These are phyloP conservation scores for Rhodeus uyekii DNA, from an alignment of 2,797 vertebrate genomes.

Conservation along the genomic window DNA sequence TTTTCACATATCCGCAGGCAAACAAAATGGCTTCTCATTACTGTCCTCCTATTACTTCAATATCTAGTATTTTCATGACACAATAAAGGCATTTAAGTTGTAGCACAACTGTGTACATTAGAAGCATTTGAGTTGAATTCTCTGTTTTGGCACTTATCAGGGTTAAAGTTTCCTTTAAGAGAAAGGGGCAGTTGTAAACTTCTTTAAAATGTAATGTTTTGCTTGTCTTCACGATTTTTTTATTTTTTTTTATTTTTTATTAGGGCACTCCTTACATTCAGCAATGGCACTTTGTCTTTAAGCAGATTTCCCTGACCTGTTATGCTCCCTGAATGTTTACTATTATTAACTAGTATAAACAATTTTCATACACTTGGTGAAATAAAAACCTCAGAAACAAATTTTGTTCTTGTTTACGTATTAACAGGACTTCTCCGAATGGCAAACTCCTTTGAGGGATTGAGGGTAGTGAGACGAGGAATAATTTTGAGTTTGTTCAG, in stretches of 20 bases:
- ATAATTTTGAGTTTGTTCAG: conserved; percentile 52
- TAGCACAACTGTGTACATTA: conserved; percentile 22
- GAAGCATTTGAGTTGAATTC: conserved; percentile 10
- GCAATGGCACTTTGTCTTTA: conserved; percentile 67
- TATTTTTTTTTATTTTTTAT: neutral
- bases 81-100: conserved; percentile 52
- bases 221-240: conserved; percentile 17
- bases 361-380: conserved; percentile 36
- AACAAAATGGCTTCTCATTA: conserved; percentile 49
- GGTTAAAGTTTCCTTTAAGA: conserved; percentile 52
- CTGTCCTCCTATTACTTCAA: conserved; percentile 17
- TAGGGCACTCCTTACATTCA: conserved; percentile 64
- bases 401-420: conserved; percentile 41
- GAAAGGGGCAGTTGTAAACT: conserved; percentile 61
- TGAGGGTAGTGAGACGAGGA: conserved; percentile 53
- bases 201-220: conserved; percentile 65
- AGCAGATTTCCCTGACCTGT: conserved; percentile 56
- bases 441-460: conserved; percentile 48
- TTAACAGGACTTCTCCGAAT: conserved; percentile 47
- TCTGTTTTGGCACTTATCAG: conserved; percentile 57
- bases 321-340: conserved; percentile 57
- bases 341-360: conserved; percentile 32
- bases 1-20: neutral
- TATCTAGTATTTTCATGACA: conserved; percentile 25
- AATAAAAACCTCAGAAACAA: neutral